Percentiles rank a stretch among this genome's conserved stretches.
Evolutionary conservation across 1,140 invertebrate species (phyloP).

Genomic region (Leucophenga varia): DNA sequence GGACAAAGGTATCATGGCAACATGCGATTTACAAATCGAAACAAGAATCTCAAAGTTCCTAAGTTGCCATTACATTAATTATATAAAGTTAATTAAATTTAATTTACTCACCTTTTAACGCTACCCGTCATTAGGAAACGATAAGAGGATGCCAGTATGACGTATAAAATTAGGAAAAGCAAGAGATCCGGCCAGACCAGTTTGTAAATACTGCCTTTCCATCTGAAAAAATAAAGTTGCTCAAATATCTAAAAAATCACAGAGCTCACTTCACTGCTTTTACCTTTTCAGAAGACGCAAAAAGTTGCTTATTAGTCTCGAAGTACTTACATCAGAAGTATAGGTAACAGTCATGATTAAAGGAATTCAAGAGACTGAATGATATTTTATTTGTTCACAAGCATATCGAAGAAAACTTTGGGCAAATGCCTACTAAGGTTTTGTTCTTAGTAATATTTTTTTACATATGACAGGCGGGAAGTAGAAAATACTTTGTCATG

Average conservation of each 20-base stretch:
- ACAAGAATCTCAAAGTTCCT: conserved; percentile 64
- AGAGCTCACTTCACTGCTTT: neutral
- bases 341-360: conserved; percentile 45
- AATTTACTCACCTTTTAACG: conserved; percentile 70
- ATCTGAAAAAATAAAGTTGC: conserved; percentile 68
- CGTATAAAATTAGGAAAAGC: conserved; percentile 79
- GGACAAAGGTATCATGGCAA: conserved; percentile 78
- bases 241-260: too few relatives aligned
- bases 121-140: conserved; percentile 71
- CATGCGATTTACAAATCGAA: conserved; percentile 74
- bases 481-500: neutral
- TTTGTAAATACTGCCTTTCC: conserved; percentile 96
- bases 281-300: conserved; percentile 30
- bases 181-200: conserved; percentile 89
- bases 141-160: conserved; percentile 80
- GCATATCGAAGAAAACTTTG: too few relatives aligned
- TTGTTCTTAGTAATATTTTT: neutral
- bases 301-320: conserved; percentile 33
- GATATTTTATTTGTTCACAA: too few relatives aligned
- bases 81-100: neutral
- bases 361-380: neutral
- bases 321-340: conserved; percentile 34
- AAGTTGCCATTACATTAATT: neutral
- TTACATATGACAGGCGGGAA: conserved; percentile 1
- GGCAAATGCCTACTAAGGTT: neutral